Evolutionary conservation across 2,888 invertebrate species (phyloP), one percentile per base, ranked within the genome.

Genomic region (Carcina quercana): DNA sequence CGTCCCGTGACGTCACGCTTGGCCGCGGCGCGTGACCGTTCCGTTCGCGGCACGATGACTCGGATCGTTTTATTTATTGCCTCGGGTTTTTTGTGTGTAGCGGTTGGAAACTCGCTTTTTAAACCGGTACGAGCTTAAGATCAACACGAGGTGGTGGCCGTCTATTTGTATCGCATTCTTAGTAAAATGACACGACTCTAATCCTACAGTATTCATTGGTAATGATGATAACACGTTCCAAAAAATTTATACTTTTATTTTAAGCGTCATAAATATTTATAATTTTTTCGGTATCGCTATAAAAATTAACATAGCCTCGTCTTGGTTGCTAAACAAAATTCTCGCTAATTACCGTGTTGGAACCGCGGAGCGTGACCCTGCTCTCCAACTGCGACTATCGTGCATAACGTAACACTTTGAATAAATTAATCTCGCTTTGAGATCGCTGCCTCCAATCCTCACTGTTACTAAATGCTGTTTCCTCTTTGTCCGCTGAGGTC

Each of bases 1-100:
- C 57, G 53, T 57, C 63, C 64, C 67, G 70, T 66, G 72, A 69
- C 68, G 63, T 44, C 50, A 45, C 59, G 63, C 57, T 55, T 51
- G 59, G 53, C 44, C 59, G 52, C 55, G 47, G 64, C 58, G 68
- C 76, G 71, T 75, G 71, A 75, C 80, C 67, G 78, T 70, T 74
- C 75, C 78, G 74, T 72, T 70, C 68, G 66, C 64, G 67, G 56
- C 68, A 59, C 62, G 65, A 67, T 72, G 71, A 67, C 73, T 72
- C 62, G 60, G 63, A 66, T 55, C 62, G 50, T 56, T 53, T 43
- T 60, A 58, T 62, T 63, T 65, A 67, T 65, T 55, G 50, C 46
- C 53, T 47, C 40, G 50, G n/a, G 49, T 62, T 69, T 72, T 70
- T 67, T 65, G 50, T 52, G 42, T 26, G 27, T 58, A 58, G 55